A percentile compares a stretch with the other conserved stretches of the same genome.
Conservation (phyloP, 2,888 invertebrate genomes). For the Xanthorhoe designata region DNA sequence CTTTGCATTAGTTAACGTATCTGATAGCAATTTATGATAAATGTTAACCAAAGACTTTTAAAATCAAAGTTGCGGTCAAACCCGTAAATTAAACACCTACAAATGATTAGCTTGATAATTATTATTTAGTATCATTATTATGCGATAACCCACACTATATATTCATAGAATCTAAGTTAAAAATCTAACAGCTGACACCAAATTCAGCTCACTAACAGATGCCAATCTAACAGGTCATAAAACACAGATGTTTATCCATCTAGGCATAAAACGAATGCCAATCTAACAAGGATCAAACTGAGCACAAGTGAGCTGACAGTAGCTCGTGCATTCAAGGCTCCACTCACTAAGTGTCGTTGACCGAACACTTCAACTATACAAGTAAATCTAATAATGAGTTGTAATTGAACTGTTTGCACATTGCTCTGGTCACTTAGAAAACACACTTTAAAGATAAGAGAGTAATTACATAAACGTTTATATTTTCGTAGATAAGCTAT, state of each 20-base stretch:
- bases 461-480: too few relatives aligned
- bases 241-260: background rate
- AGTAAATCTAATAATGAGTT: constrained; percentile 31
- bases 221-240: constrained; percentile 56
- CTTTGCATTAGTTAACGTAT: too few relatives aligned
- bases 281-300: constrained; percentile 26
- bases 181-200: background rate
- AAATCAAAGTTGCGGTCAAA: too few relatives aligned
- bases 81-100: too few relatives aligned
- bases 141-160: background rate
- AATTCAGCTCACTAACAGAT: constrained; percentile 12
- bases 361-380: constrained; percentile 48
- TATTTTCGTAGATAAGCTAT: too few relatives aligned
- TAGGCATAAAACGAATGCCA: background rate
- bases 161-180: background rate
- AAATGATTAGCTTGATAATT: too few relatives aligned
- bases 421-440: too few relatives aligned
- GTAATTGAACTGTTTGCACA: background rate
- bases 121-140: background rate
- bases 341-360: constrained; percentile 63
- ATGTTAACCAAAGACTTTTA: too few relatives aligned
- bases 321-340: constrained; percentile 63
- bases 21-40: too few relatives aligned
- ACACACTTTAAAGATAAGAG: too few relatives aligned
- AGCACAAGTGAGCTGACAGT: constrained; percentile 55